A percentile compares a stretch with the other conserved stretches of the same genome.
These are phyloP conservation scores for Mormyrops boulengeri DNA, from an alignment of 2,797 vertebrate genomes.

Conservation along the genomic window DNA sequence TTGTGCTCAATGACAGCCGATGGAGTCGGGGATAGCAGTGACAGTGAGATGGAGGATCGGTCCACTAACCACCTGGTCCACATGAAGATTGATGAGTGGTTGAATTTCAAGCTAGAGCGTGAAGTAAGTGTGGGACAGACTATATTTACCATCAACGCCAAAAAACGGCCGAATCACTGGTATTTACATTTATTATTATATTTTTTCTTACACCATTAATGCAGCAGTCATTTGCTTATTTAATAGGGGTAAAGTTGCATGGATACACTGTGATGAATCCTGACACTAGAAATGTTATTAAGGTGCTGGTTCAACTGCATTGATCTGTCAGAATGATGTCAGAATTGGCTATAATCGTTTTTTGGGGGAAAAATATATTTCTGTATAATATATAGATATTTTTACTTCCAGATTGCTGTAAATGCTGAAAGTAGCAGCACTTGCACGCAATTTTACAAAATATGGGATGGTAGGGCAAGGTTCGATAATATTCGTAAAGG, in stretches of 20 bases:
- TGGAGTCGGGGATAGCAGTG: constrained; percentile 67
- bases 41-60: constrained; percentile 78
- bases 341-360: neutral
- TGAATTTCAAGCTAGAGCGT: constrained; percentile 72
- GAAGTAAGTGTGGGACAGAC: constrained; percentile 61
- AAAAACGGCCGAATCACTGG: neutral
- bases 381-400: neutral
- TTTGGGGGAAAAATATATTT: neutral
- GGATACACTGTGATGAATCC: neutral
- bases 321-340: neutral
- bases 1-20: constrained; percentile 41
- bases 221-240: neutral
- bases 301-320: neutral
- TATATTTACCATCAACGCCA: neutral
- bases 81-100: constrained; percentile 82
- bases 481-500: neutral
- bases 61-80: constrained; percentile 52
- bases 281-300: neutral
- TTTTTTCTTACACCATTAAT: neutral
- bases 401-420: neutral
- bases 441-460: neutral
- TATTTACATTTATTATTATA: neutral
- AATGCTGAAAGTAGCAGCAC: neutral
- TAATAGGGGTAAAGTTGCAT: neutral
- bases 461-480: neutral